A percentile compares a stretch with the other conserved stretches of the same genome.
These are phyloP conservation scores for Chaenocephalus aceratus DNA, from an alignment of 2,113 vertebrate species.

Conservation along the genomic window DNA sequence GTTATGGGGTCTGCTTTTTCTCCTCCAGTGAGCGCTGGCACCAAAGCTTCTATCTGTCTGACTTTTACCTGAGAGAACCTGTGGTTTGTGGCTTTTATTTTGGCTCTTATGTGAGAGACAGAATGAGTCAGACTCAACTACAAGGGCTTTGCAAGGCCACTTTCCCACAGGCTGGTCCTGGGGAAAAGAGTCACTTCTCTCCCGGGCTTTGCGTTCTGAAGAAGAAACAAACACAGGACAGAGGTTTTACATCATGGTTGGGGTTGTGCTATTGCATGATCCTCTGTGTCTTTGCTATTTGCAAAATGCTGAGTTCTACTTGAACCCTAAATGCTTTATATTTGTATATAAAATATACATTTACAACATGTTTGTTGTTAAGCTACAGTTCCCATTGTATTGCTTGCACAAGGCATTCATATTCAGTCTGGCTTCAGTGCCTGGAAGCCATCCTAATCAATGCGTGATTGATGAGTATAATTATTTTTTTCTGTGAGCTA, in stretches of 20 bases:
- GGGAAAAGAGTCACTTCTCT: conserved; percentile 43
- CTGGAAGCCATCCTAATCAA: conserved; percentile 50
- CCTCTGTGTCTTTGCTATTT: neutral
- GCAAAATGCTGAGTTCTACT: neutral
- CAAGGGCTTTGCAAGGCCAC: conserved; percentile 62
- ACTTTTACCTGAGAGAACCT: conserved; percentile 49
- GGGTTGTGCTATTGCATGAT: neutral
- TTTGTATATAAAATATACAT: no score
- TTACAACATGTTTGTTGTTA: neutral
- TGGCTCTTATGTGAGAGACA: conserved; percentile 38
- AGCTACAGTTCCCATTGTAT: conserved; percentile 3
- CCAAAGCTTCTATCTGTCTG: conserved; percentile 39
- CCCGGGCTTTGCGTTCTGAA: conserved; percentile 17
- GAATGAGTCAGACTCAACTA: conserved; percentile 66
- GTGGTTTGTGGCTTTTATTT: conserved; percentile 57
- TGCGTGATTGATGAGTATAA: conserved; percentile 41
- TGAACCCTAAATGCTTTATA: neutral
- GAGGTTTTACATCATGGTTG: conserved; percentile 10
- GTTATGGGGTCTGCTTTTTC: conserved; percentile 28
- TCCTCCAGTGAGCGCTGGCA: conserved; percentile 24
- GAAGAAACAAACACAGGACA: conserved; percentile 37
- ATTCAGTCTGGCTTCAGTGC: conserved; percentile 33
- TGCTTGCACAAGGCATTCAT: neutral
- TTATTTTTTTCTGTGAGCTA: conserved; percentile 3
- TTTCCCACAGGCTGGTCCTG: conserved; percentile 60